phyloP scores from a whole-genome alignment of 1,140 invertebrate genomes.

The Micrasema longulum region DNA sequence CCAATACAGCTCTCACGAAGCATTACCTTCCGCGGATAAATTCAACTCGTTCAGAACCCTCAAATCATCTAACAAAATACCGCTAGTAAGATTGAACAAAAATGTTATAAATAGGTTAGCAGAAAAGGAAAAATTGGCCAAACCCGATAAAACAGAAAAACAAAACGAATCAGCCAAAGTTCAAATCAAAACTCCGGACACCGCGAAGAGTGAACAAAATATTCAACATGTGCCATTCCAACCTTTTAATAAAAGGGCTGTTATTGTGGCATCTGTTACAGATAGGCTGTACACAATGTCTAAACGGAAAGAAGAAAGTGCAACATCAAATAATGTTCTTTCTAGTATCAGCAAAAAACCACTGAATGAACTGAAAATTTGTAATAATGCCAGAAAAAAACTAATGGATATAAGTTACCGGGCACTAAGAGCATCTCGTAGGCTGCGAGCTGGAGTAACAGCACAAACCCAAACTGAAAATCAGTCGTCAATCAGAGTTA shows the following conservation, averaged over 20 bases:
- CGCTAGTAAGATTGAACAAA: constrained; percentile 49
- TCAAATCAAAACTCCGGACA: neutral
- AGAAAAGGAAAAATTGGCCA: constrained; percentile 26
- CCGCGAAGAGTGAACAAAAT: too few relatives aligned
- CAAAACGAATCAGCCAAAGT: neutral
- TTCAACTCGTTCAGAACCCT: constrained; percentile 43
- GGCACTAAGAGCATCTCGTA: constrained; percentile 69
- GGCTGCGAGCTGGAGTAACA: constrained; percentile 68
- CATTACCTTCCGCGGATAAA: constrained; percentile 54
- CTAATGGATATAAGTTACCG: constrained; percentile 69
- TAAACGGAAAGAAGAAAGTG: constrained; percentile 70
- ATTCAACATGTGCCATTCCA: constrained; percentile 51
- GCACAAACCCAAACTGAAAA: constrained; percentile 72
- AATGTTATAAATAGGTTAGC: constrained; percentile 2
- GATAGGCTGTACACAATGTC: constrained; percentile 74
- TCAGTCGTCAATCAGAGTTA: constrained; percentile 66
- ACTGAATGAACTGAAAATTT: constrained; percentile 68
- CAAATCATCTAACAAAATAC: constrained; percentile 56
- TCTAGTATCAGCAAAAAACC: constrained; percentile 61
- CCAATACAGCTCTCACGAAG: constrained; percentile 66
- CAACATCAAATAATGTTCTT: constrained; percentile 64
- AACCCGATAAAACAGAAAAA: constrained; percentile 5
- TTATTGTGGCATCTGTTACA: constrained; percentile 78
- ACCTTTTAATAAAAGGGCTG: constrained; percentile 67
- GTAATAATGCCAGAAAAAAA: constrained; percentile 68